Percentiles rank a stretch among this genome's conserved stretches.
These are phyloP conservation scores for Emmelina monodactyla DNA, from an alignment of 2,888 invertebrate species.

Conservation along the genomic window DNA sequence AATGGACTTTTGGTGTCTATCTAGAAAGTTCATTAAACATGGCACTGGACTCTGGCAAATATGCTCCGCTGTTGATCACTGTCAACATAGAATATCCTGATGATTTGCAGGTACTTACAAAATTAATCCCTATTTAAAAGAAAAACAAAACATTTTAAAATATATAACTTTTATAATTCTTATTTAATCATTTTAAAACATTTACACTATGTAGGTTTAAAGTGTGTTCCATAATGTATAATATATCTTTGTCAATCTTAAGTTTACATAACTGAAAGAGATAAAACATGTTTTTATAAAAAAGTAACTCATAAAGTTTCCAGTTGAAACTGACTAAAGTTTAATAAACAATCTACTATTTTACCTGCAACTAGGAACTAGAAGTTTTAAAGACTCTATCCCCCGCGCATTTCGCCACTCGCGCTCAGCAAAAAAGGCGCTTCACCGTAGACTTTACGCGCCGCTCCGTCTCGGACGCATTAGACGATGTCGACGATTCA, in stretches of 20 bases:
- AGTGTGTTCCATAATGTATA: no score
- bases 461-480: conserved; percentile 68
- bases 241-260: no score
- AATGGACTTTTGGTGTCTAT: conserved; percentile 71
- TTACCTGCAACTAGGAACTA: conserved; percentile 42
- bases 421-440: conserved; percentile 38
- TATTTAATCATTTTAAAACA: no score
- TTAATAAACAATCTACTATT: no score
- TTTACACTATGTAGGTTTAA: no score
- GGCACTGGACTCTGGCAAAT: conserved; percentile 62
- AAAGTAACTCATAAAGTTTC: no score
- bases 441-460: conserved; percentile 69
- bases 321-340: no score
- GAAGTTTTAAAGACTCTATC: conserved; percentile 44
- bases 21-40: conserved; percentile 64
- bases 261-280: no score
- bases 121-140: no score
- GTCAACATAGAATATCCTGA: conserved; percentile 65
- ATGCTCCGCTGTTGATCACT: conserved; percentile 68
- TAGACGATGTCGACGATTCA: conserved; percentile 45
- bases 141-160: no score
- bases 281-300: no score
- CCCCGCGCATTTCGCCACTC: conserved; percentile 41
- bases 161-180: no score
- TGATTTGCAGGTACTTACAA: conserved; percentile 68